Evolutionary conservation across 1,140 invertebrate genomes (phyloP), one percentile per base, ranked within the genome.

Genomic region (Melitaea cinxia): DNA sequence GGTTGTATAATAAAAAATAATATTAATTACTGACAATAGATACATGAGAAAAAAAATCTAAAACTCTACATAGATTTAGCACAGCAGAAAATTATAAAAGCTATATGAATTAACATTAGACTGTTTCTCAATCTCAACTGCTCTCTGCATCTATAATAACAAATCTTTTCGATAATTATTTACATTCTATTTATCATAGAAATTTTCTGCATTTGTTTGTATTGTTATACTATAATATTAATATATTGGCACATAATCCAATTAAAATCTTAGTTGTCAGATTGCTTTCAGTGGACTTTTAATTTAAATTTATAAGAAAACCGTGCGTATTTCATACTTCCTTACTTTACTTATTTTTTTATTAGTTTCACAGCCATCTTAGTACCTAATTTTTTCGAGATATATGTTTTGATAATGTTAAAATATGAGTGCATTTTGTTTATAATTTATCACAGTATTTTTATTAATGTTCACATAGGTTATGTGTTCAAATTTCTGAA

Each of bases 401-500:
- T 47, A 10, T 47, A 1, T 23, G 21, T 47, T 23, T 47, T 23
- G 17, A 42, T 42, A 19, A n/a, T 12, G n/a, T 2, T 15, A 39
- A 14, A 15, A 39, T 15, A 39, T 14, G 35, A 23, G 21, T 17
- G 42, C 17, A 47, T 12, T 47, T 47, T 47, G 17, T 47, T 47
- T 47, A 45, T 45, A 47, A 10, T 47, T n/a, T 47, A 39, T 39
- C 12, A 39, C 15, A 14, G 2, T 47, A 23, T 47, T 47, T 19
- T 28, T 7, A 26, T 15, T 15, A 42, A 42, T 10, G 28, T 57
- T 45, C 23, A 57, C 21, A 42, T 26, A 26, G 9, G 23, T 45
- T 42, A 54, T 62, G 60, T 62, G 60, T 62, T 62, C 50, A 62
- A 39, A 30, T 33, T 24, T 53, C 30, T 28, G 42, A 62, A 54